phyloP scores from a whole-genome alignment of 1,140 invertebrate species.

The Chionoecetes opilio region DNA sequence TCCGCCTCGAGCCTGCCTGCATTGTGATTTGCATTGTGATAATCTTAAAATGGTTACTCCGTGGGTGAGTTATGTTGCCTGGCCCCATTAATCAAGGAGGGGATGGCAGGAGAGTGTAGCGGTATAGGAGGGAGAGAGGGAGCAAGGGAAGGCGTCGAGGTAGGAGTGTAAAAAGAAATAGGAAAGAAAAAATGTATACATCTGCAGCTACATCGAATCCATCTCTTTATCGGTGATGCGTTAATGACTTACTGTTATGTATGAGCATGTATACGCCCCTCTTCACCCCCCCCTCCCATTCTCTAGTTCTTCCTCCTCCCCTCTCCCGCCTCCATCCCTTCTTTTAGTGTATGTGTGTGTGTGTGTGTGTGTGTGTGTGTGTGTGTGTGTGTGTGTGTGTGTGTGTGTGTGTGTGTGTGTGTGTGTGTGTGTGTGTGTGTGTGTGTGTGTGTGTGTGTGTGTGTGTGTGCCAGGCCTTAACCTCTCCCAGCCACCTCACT shows the following conservation, averaged over 20 bases:
- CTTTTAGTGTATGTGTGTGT: too few species aligned
- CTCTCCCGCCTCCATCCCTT: conserved; percentile 10
- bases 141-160: background rate
- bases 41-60: conserved; percentile 45
- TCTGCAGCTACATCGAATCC: conserved; percentile 40
- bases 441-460: too few species aligned
- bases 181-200: conserved; percentile 2
- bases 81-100: conserved; percentile 28
- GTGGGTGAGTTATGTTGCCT: conserved; percentile 35
- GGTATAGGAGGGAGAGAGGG: background rate
- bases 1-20: conserved; percentile 54
- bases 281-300: background rate
- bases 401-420: too few species aligned
- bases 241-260: conserved; percentile 38
- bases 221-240: conserved; percentile 53
- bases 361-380: too few species aligned
- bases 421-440: too few species aligned
- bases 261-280: background rate
- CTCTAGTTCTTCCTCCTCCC: conserved; percentile 4
- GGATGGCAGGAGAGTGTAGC: conserved; percentile 10
- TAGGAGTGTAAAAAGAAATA: conserved; percentile 1
- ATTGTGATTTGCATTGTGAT: conserved; percentile 58
- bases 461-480: too few species aligned
- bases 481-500: too few species aligned
- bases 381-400: too few species aligned